Evolutionary conservation across 1,140 invertebrate genomes (phyloP).

Genomic region (Arctopsyche grandis): DNA sequence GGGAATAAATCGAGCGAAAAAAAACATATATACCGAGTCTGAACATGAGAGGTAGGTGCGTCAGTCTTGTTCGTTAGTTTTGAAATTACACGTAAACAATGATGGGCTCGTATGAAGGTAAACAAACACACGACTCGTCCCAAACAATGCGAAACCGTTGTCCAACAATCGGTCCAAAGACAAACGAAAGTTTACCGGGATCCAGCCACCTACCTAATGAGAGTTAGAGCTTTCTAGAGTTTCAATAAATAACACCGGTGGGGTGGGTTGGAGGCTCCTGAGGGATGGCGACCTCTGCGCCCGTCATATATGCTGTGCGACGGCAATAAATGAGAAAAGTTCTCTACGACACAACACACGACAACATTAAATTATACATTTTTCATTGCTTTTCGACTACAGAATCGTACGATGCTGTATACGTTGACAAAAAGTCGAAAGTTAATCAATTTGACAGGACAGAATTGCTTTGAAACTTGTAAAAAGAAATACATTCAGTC

Average conservation of each 20-base stretch:
- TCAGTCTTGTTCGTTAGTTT: not conserved
- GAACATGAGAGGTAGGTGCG: not conserved
- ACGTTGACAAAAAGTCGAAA: not conserved
- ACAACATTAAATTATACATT: conserved; percentile 24
- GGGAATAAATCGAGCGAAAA: not conserved
- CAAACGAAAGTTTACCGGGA: conserved; percentile 37
- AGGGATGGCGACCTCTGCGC: not conserved
- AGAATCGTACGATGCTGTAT: not conserved
- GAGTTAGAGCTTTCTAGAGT: conserved; percentile 34
- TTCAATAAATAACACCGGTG: conserved; percentile 36
- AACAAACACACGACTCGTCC: not conserved
- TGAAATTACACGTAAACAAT: not conserved
- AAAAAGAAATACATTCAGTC: too few species aligned
- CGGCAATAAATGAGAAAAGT: conserved; percentile 44
- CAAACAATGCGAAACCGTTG: conserved; percentile 18
- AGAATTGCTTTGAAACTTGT: too few species aligned
- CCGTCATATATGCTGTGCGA: conserved; percentile 17
- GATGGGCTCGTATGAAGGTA: not conserved
- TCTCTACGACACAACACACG: conserved; percentile 17
- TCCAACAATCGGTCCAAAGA: conserved; percentile 28
- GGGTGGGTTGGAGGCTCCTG: not conserved
- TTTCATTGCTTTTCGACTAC: conserved; percentile 26
- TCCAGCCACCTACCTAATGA: conserved; percentile 32
- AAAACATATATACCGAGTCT: not conserved
- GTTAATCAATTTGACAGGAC: not conserved